Evolutionary conservation across 1,140 invertebrate species (phyloP), one percentile per base, ranked within the genome.

Genomic region (silkworm (Bombyx mori)): DNA sequence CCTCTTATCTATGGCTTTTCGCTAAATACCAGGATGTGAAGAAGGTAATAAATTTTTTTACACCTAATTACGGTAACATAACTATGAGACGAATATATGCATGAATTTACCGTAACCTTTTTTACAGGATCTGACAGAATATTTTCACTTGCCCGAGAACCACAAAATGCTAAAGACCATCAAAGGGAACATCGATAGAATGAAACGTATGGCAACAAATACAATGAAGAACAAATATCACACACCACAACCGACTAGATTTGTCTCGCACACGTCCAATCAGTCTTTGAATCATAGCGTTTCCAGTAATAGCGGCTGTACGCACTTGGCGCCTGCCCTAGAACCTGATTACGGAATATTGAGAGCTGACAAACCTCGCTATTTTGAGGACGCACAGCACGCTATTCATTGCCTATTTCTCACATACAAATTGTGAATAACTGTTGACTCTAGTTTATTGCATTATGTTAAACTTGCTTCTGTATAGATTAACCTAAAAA

Each of bases 1-100:
- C 90, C 46, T 92, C 92, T 0, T 87, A 92, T 12, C 71, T 92
- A 42, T 93, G 91, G 91, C 73, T 92, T 10, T 92, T 92, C 72
- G 81, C 89, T 2, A 90, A 91, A 70, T 90, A 89, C 54, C 78
- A 89, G n/a, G 69, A 75, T 42, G 82, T 89, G 49, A 85, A 79
- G 66, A 70, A 79, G 79, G 90, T 91, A 75, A 73, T 60, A 35
- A 35, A 0, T 18, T 18, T 18, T 18, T 35, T 35, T 35, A 35
- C 26, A 35, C 26, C 2, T 35, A 35, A 35, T 35, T 35, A 35
- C 2, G 26, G 26, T 2, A 35, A 35, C 4, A 35, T 35, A 35
- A 35, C 26, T 35, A 35, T 18, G 12, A 18, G 12, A 18, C 12
- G 12, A 35, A 2, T 35, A 35, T 35, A 35, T 35, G 2, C 26